phyloP scores from a whole-genome alignment of 2,113 vertebrate genomes.

The Trochalopteron elliotii region DNA sequence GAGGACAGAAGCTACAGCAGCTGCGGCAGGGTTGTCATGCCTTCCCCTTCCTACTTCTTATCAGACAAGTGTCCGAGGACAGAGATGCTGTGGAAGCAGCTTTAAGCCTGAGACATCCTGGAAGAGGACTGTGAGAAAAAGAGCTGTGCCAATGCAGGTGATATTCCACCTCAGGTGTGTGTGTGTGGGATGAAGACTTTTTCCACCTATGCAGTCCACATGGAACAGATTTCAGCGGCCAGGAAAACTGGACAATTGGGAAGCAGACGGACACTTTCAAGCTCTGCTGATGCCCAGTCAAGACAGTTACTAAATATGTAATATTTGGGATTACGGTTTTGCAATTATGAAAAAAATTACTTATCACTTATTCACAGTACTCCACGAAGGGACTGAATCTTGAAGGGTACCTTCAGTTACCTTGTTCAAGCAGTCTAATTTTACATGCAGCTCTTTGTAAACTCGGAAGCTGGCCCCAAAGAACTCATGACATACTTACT shows the following conservation, averaged over 20 bases:
- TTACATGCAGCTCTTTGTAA: neutral
- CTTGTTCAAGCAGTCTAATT: neutral
- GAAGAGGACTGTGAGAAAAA: neutral
- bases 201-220: rapidly evolving
- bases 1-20: neutral
- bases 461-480: neutral
- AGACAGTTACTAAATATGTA: neutral
- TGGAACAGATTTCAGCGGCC: neutral
- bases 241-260: neutral
- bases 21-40: rapidly evolving
- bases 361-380: neutral
- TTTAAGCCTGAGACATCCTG: neutral
- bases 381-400: neutral
- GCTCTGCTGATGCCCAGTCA: neutral
- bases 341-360: neutral
- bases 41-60: neutral
- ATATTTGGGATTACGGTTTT: neutral
- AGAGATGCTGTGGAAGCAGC: neutral
- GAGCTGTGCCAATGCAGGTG: neutral
- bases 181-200: neutral
- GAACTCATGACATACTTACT: neutral
- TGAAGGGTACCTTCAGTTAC: neutral
- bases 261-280: neutral
- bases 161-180: neutral
- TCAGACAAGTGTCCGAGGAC: neutral